A percentile compares a stretch with the other conserved stretches of the same genome.
Conservation (phyloP, 2,113 vertebrate species). For the Urocynchramus pylzowi region DNA sequence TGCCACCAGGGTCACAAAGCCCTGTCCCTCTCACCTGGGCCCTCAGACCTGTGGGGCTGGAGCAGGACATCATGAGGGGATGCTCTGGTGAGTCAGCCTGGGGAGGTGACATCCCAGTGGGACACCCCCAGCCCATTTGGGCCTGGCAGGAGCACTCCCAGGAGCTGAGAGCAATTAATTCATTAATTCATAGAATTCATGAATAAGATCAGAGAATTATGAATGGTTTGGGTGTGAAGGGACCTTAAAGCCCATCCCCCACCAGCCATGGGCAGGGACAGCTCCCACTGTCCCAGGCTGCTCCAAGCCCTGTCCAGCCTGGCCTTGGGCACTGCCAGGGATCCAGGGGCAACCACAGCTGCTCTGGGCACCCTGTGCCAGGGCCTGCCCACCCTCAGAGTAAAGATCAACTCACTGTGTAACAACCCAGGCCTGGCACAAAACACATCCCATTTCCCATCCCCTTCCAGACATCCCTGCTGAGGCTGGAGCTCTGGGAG, state of each 20-base stretch:
- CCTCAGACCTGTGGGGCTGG: not conserved
- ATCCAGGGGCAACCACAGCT: not conserved
- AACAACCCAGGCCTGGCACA: not conserved
- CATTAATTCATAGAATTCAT: not conserved
- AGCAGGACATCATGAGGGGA: not conserved
- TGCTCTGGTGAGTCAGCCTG: not conserved
- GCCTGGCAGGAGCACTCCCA: not conserved
- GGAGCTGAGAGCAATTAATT: not conserved
- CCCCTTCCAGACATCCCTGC: not conserved
- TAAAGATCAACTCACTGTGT: not conserved
- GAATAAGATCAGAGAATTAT: not conserved
- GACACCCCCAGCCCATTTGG: rapidly evolving
- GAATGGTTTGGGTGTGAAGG: not conserved
- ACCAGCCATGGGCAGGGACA: not conserved
- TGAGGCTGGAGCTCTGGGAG: not conserved
- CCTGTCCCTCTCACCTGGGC: rapidly evolving
- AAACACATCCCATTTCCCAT: not conserved
- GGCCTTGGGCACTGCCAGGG: not conserved
- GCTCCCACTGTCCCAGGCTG: rapidly evolving
- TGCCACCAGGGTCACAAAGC: not conserved
- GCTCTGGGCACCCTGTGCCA: not conserved
- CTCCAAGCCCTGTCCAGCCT: rapidly evolving
- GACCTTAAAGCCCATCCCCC: not conserved
- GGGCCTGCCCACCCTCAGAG: rapidly evolving
- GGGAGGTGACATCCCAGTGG: rapidly evolving